Conservation (phyloP, 2,888 invertebrate genomes). For the Pachydiplax longipennis region DNA sequence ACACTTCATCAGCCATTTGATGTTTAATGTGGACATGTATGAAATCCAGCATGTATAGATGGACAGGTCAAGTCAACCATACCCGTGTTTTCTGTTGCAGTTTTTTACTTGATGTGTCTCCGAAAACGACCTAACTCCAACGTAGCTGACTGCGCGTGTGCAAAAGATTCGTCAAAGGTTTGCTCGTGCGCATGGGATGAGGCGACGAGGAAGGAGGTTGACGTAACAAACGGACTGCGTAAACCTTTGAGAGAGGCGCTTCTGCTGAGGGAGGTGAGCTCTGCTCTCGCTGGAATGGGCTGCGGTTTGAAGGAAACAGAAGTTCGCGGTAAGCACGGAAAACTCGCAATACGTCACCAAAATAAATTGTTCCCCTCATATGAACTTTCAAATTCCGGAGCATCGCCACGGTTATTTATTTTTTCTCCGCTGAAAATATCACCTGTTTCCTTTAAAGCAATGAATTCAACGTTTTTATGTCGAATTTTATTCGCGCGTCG, state of each 20-base stretch:
- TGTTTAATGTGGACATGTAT: too few species aligned
- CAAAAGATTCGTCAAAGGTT: not conserved
- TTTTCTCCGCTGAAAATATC: not conserved
- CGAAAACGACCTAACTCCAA: constrained; percentile 2
- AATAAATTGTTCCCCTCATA: not conserved
- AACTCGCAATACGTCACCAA: not conserved
- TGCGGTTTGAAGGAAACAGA: constrained; percentile 34
- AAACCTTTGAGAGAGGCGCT: constrained; percentile 35
- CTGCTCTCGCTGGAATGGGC: constrained; percentile 41
- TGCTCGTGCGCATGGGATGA: constrained; percentile 18
- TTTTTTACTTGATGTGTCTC: constrained; percentile 33
- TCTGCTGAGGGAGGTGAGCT: constrained; percentile 37
- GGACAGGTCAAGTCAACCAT: not conserved
- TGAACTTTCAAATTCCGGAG: not conserved
- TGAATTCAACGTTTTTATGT: not conserved
- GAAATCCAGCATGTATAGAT: too few species aligned
- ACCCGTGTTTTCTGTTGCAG: not conserved
- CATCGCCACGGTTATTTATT: not conserved
- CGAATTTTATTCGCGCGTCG: not conserved
- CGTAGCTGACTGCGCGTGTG: constrained; percentile 34
- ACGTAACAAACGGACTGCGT: constrained; percentile 15
- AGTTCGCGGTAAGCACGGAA: constrained; percentile 23
- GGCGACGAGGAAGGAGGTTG: not conserved
- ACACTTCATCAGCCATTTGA: too few species aligned
- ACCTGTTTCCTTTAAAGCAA: too few species aligned